Evolutionary conservation across 2,888 invertebrate species (phyloP).

Genomic region (Noctua janthe): DNA sequence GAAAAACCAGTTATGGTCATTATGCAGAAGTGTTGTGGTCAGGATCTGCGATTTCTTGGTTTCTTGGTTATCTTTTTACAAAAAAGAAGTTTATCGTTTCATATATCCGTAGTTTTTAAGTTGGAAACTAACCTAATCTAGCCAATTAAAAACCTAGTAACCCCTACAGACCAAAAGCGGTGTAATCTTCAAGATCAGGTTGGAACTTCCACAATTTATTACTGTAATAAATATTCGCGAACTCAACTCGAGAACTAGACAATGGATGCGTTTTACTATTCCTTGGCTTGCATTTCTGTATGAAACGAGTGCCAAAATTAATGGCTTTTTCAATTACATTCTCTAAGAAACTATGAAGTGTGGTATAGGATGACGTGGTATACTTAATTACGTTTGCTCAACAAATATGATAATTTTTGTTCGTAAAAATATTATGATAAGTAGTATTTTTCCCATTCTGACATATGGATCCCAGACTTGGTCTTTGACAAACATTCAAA

Average conservation of each 20-base stretch:
- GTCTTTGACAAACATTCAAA: too few species aligned
- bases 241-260: conserved; percentile 44
- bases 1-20: background rate
- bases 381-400: background rate
- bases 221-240: conserved; percentile 56
- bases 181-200: conserved; percentile 55
- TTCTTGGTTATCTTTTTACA: background rate
- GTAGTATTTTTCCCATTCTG: background rate
- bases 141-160: conserved; percentile 42
- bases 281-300: conserved; percentile 20
- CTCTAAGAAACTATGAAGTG: background rate
- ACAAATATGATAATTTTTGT: background rate
- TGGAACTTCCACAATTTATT: conserved; percentile 52
- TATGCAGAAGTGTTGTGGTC: background rate
- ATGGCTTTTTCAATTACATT: conserved; percentile 1
- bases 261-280: conserved; percentile 50
- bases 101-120: conserved; percentile 8
- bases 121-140: conserved; percentile 16
- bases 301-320: conserved; percentile 18
- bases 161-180: conserved; percentile 27
- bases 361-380: background rate
- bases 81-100: background rate
- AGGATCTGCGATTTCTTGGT: too few species aligned
- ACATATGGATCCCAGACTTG: too few species aligned
- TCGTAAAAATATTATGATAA: background rate